These are phyloP conservation scores for Sycophaga agraensis DNA, from an alignment of 1,140 invertebrate species.

Conservation along the genomic window DNA sequence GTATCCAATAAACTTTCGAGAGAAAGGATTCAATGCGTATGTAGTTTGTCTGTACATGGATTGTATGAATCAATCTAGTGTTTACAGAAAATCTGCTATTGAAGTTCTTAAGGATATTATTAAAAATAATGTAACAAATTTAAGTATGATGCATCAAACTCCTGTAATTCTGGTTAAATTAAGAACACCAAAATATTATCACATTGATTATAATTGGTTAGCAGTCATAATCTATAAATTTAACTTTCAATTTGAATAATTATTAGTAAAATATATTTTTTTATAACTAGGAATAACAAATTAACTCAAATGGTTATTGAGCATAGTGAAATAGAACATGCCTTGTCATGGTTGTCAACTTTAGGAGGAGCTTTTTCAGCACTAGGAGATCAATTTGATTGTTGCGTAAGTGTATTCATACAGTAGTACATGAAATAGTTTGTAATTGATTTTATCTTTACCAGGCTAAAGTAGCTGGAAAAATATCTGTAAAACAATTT, in stretches of 20 bases:
- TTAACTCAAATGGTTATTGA: constrained; percentile 60
- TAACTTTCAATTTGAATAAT: neutral
- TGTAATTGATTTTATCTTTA: constrained; percentile 33
- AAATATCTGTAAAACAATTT: constrained; percentile 82
- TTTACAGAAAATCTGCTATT: constrained; percentile 39
- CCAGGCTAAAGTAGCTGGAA: constrained; percentile 82
- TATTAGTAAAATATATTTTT: constrained; percentile 17
- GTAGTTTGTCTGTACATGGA: constrained; percentile 42
- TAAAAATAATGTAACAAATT: neutral
- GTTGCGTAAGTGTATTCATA: constrained; percentile 68
- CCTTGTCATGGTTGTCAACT: constrained; percentile 94
- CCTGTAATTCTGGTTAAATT: constrained; percentile 43
- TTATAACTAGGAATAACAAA: constrained; percentile 47
- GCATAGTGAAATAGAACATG: constrained; percentile 76
- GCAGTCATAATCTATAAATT: constrained; percentile 17
- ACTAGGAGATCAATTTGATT: constrained; percentile 78
- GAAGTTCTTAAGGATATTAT: constrained; percentile 29
- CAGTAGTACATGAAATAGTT: constrained; percentile 4
- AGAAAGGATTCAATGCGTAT: constrained; percentile 42
- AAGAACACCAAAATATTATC: constrained; percentile 59
- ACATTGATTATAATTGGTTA: constrained; percentile 69
- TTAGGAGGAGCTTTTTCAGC: constrained; percentile 93
- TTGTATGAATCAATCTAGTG: constrained; percentile 34
- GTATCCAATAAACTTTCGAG: constrained; percentile 31
- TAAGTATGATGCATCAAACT: neutral